Conservation (phyloP, 2,113 vertebrate genomes). For the Panthera uncia region DNA sequence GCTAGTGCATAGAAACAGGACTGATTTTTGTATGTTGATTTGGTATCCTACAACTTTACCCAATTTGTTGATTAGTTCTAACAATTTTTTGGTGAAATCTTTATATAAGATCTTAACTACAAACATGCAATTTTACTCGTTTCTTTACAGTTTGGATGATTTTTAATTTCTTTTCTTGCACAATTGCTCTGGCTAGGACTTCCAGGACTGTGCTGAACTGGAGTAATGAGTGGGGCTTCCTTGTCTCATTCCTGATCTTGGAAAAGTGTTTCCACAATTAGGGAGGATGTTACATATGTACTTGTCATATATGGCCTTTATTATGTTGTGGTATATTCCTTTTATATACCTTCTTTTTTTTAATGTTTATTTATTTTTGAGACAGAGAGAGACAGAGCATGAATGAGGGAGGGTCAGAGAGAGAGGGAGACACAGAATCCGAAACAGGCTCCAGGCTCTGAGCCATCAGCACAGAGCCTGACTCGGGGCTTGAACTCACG, state of each 20-base stretch:
- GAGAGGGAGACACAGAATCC: no score
- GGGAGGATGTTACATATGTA: neutral
- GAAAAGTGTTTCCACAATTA: neutral
- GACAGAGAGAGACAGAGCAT: no score
- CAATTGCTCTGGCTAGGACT: neutral
- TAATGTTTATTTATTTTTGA: no score
- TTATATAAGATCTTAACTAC: neutral
- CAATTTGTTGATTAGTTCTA: neutral
- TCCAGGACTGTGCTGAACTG: neutral
- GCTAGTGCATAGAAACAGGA: neutral
- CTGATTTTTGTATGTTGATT: neutral
- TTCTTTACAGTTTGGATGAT: neutral
- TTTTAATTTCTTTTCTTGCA: neutral
- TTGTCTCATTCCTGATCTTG: neutral
- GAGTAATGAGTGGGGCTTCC: neutral
- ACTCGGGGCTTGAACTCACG: no score
- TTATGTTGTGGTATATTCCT: neutral
- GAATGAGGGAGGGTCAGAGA: no score
- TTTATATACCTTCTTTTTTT: no score
- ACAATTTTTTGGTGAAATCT: neutral
- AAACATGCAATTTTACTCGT: neutral
- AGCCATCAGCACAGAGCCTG: no score
- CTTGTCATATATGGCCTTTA: neutral
- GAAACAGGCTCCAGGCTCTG: no score
- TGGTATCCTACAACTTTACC: neutral